These are phyloP conservation scores for Vidua macroura DNA, from an alignment of 2,113 vertebrate species.

Conservation along the genomic window DNA sequence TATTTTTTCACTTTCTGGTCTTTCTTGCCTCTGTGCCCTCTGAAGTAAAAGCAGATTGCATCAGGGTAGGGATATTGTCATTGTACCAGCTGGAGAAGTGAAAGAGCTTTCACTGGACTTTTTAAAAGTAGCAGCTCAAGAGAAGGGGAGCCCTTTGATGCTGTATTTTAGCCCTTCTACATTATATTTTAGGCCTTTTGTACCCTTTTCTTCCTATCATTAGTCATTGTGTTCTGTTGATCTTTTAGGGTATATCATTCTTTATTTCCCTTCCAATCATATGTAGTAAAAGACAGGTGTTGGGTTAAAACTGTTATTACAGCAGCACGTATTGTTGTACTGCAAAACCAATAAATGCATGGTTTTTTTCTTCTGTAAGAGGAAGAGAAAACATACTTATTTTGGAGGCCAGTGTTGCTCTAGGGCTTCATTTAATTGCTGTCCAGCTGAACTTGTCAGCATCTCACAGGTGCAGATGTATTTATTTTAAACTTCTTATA, in stretches of 20 bases:
- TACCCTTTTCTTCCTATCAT: not conserved
- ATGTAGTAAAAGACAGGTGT: not conserved
- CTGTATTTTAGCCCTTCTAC: not conserved
- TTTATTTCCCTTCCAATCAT: not conserved
- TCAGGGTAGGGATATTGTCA: not conserved
- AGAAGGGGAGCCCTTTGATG: not conserved
- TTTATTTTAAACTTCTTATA: not conserved
- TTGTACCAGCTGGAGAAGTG: not conserved
- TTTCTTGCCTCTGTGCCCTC: not conserved
- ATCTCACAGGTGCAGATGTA: not conserved
- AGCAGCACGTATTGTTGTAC: not conserved
- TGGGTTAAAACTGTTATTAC: not conserved
- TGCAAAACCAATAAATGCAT: not conserved
- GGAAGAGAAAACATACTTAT: not conserved
- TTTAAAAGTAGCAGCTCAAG: not conserved
- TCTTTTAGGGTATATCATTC: not conserved
- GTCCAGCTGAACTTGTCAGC: not conserved
- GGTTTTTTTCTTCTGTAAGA: not conserved
- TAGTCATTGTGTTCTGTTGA: not conserved
- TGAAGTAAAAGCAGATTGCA: not conserved
- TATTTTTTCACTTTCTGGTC: not conserved
- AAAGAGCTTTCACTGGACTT: not conserved
- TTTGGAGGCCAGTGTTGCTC: not conserved
- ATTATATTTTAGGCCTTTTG: not conserved
- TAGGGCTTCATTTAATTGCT: conserved; percentile 7